phyloP scores from a whole-genome alignment of 1,140 invertebrate species.

The Penaeus vannamei region DNA sequence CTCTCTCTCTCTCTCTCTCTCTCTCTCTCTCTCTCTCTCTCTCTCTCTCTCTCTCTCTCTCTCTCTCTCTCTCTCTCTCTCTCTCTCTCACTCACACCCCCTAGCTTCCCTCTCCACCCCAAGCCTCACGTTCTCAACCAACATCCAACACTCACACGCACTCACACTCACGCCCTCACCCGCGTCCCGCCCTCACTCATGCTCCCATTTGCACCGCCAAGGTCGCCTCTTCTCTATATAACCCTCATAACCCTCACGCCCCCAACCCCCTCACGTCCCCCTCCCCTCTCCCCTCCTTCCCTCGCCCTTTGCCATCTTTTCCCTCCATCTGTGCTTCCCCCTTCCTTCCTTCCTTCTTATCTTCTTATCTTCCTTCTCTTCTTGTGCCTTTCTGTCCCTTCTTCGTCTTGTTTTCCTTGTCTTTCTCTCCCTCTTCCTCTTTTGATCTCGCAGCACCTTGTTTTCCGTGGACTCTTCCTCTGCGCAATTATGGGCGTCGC shows the following conservation, averaged over 20 bases:
- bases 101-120: background rate
- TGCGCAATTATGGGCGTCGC: no score
- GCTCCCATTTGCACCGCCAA: slow-evolving; percentile 36
- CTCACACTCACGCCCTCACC: slow-evolving; percentile 44
- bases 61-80: background rate
- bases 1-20: background rate
- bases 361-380: background rate
- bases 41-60: background rate
- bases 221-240: background rate
- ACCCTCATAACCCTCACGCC: background rate
- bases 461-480: no score
- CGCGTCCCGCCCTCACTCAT: slow-evolving; percentile 42
- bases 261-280: background rate
- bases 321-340: background rate
- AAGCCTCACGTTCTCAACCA: background rate
- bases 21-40: no score
- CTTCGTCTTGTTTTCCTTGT: background rate
- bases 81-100: background rate
- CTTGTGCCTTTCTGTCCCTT: no score
- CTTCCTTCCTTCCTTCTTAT: background rate
- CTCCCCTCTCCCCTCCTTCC: background rate
- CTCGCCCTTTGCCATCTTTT: background rate
- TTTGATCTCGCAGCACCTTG: background rate
- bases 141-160: slow-evolving; percentile 39
- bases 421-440: background rate